Evolutionary conservation across 2,888 invertebrate genomes (phyloP).

Genomic region (Tenthredo scrophulariae): DNA sequence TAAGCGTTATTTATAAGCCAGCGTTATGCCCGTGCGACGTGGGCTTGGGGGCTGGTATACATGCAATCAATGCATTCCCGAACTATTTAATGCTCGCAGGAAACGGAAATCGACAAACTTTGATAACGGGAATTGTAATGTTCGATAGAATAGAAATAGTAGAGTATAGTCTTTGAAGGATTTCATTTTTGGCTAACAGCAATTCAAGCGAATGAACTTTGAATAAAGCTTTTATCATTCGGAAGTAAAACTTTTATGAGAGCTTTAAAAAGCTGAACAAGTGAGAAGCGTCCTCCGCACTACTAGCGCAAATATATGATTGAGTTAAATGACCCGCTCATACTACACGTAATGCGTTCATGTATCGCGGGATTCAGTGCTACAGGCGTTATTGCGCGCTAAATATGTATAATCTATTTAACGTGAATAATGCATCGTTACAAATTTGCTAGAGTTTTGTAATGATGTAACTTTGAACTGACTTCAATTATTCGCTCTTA

Average conservation of each 20-base stretch:
- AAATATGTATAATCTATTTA: neutral
- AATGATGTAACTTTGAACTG: neutral
- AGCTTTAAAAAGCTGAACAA: neutral
- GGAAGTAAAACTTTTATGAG: neutral
- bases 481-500: neutral
- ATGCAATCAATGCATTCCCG: neutral
- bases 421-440: neutral
- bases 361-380: slow-evolving; percentile 1
- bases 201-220: neutral
- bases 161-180: neutral
- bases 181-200: neutral
- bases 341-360: slow-evolving; percentile 2
- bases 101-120: neutral
- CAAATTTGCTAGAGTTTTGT: neutral
- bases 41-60: neutral
- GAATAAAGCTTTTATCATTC: neutral
- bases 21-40: neutral
- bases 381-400: neutral
- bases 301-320: neutral
- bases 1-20: slow-evolving; percentile 37
- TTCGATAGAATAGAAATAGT: neutral
- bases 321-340: neutral
- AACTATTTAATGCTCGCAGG: neutral
- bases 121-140: neutral
- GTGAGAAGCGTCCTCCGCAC: neutral